Evolutionary conservation across 2,797 vertebrate species (phyloP), one percentile per base, ranked within the genome.

Genomic region (Hoplostethus atlanticus): DNA sequence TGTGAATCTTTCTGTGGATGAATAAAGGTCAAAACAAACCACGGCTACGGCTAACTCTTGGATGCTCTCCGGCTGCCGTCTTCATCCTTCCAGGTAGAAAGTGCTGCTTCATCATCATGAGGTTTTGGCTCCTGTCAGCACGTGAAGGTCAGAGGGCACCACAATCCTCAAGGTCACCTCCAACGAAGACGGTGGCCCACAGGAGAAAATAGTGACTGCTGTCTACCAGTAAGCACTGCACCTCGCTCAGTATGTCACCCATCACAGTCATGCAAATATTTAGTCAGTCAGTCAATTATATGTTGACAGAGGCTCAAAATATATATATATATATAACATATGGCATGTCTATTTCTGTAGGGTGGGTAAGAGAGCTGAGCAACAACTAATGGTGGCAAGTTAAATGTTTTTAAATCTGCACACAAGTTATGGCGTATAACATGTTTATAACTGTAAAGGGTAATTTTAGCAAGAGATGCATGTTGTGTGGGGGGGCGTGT

Each of bases 71-170:
- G 59, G 46, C 51, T 2, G 36, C 21, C 5, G 15, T 38, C 25
- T 38, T 4, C 3, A 28, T 62, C 13, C 13, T 38, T 11, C 5
- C 73, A 92, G 90, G 89, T 2, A 82, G 86, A 55, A 91, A 76
- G 56, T 87, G 80, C 67, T 90, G 88, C 68, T 76, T 48, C 17
- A n/a, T 93, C 2, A 63, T 71, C n/a, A 70, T 92, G 83, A 89
- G 90, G 53, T 85, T 92, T n/a, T 93, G 86, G 91, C 17, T 88
- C 57, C 73, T 93, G 74, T 88, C 92, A 0, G 47, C 72, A 12
- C 73, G 71, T 0, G 84, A 92, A 25, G 86, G 87, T 5, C 90
- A 0, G 87, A 93, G 63, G 87, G 65, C 12, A 64, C 76, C 0
- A 81, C 65, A 8, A 86, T 93, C 74, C 92, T 94, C 78, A 91